Conservation (phyloP, 2,113 vertebrate species). For the Nestor notabilis region DNA sequence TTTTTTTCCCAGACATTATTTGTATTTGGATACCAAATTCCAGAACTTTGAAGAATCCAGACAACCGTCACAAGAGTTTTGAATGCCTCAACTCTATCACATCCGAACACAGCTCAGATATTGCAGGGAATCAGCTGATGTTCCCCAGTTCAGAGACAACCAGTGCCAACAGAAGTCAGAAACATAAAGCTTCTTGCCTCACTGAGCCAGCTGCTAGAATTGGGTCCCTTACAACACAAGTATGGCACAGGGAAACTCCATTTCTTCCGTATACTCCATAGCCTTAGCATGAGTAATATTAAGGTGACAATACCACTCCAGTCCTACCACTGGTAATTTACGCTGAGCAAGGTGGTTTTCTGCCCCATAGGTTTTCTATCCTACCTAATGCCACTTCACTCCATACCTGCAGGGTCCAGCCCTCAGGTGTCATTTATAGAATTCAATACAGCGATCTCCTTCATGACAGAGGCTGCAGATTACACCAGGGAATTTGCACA, state of each 20-base stretch:
- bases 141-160: background rate
- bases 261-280: background rate
- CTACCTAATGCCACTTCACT: background rate
- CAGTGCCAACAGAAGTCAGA: background rate
- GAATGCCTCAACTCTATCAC: background rate
- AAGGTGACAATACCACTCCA: background rate
- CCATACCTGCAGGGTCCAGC: background rate
- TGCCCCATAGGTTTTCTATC: background rate
- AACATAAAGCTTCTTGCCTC: background rate
- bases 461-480: background rate
- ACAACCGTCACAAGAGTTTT: background rate
- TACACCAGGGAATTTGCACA: background rate
- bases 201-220: background rate
- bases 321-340: background rate
- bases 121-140: background rate
- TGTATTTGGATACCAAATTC: constrained; percentile 9
- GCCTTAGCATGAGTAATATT: background rate
- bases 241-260: background rate
- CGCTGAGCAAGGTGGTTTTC: background rate
- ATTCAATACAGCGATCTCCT: background rate
- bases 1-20: background rate
- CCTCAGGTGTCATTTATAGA: fast-evolving
- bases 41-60: background rate
- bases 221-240: background rate
- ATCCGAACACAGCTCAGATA: background rate